Conservation (phyloP, 1,140 invertebrate genomes). For the Diorhabda elongata region DNA sequence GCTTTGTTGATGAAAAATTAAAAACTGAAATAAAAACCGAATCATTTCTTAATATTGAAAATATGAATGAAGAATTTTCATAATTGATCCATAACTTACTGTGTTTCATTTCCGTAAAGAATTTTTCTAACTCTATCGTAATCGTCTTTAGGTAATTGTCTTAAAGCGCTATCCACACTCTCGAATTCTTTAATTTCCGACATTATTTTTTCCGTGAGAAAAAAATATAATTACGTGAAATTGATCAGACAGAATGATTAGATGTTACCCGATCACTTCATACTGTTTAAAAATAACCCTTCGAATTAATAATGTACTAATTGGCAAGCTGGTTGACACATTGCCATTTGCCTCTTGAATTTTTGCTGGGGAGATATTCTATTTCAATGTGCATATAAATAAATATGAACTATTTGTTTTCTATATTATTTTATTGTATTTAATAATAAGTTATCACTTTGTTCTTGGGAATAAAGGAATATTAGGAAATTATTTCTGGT, state of each 20-base stretch:
- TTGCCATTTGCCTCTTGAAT: conserved; percentile 4
- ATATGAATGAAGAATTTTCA: too few species aligned
- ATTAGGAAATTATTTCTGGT: too few species aligned
- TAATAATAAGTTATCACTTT: background rate
- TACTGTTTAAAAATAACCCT: background rate
- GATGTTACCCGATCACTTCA: background rate
- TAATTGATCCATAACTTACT: conserved; percentile 52
- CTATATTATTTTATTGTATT: background rate
- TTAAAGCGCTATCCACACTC: conserved; percentile 63
- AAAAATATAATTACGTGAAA: background rate
- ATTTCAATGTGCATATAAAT: background rate
- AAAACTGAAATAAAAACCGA: too few species aligned
- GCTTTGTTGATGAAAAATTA: too few species aligned
- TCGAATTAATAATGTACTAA: background rate
- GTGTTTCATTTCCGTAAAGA: conserved; percentile 66
- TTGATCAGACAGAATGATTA: background rate
- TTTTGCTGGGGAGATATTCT: background rate
- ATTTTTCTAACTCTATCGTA: conserved; percentile 70
- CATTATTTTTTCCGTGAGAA: conserved; percentile 15
- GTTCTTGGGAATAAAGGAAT: background rate
- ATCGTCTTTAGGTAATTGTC: conserved; percentile 60
- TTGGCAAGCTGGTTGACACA: conserved; percentile 10
- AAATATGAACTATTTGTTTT: background rate
- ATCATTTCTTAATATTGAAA: too few species aligned
- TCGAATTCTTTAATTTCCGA: conserved; percentile 46